Base-by-base conservation (phyloP, 2,797 vertebrate genomes). In the Pangasius djambal region DNA sequence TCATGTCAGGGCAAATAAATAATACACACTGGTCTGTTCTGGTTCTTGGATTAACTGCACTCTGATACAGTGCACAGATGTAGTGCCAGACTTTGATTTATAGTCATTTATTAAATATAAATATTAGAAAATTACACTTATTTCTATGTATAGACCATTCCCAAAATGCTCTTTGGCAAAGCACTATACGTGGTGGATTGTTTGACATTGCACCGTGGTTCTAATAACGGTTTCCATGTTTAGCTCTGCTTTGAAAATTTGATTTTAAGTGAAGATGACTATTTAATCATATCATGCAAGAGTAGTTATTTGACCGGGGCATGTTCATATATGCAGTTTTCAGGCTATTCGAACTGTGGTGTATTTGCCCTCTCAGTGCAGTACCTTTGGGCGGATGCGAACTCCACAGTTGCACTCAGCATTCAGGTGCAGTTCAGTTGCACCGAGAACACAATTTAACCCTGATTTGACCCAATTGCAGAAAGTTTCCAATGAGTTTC, bases 401-500 rank as follows among this genome's bases (percentile, higher is more conserved):
- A 12, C 37, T 16, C 13, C 12, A 37, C 67, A 18, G 40, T 25
- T 12, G 20, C 20, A 31, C 50, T 37, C 57, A 15, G 25, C 13
- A 44, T 83, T 83, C 59, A 65, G 40, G 59, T 83, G 59, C 52
- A 10, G 52, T 59, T 59, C 15, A 40, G 48, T 78, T 9, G 75
- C 34, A 82, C 20, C 10, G 9, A 59, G 55, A 61, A 40, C 59
- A n/a, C 37, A n/a, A 28, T 40, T 61, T 82, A 82, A 83, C 57
- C 34, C 34, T 4, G 81, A 63, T 63, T 40, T 15, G 5, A 63
- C 57, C 57, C 81, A 61, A 61, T 3, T 61, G 57, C 81, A 16
- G 57, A 83, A 83, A 83, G 57, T 44, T 83, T 83, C 57, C 81
- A 83, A 40, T 8, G 34, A 44, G 57, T 40, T 83, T 83, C 57